Evolutionary conservation across 1,140 invertebrate species (phyloP).

Genomic region (Aphidius gifuensis): DNA sequence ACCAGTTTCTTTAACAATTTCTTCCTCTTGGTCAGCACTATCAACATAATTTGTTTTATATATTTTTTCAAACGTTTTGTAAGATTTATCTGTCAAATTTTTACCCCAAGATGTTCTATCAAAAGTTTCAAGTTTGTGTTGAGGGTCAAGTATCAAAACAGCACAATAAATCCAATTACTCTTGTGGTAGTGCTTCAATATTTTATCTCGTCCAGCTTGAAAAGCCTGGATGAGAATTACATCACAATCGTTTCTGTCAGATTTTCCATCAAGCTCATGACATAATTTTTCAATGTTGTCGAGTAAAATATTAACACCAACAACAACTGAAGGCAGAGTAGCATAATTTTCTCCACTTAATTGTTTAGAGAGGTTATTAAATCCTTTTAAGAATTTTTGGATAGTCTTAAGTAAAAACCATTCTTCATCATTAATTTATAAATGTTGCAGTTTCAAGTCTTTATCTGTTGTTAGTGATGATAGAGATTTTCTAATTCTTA

Average conservation of each 20-base stretch:
- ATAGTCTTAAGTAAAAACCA: neutral
- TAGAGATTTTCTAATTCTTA: slow-evolving; percentile 8
- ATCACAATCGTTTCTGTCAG: neutral
- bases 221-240: slow-evolving; percentile 19
- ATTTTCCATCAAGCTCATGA: neutral
- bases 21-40: no score
- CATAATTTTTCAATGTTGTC: slow-evolving; percentile 9
- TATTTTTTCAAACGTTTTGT: neutral
- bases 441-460: neutral
- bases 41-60: no score
- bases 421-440: neutral
- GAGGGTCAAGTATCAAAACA: slow-evolving; percentile 42
- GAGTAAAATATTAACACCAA: slow-evolving; percentile 41
- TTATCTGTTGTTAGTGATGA: neutral
- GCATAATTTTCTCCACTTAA: slow-evolving; percentile 42
- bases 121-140: slow-evolving; percentile 43
- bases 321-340: slow-evolving; percentile 36
- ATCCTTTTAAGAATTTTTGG: slow-evolving; percentile 33
- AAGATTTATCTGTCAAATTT: neutral
- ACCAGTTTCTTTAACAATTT: neutral
- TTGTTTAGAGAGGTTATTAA: slow-evolving; percentile 36
- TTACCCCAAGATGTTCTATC: slow-evolving; percentile 11
- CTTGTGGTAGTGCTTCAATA: slow-evolving; percentile 40
- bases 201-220: slow-evolving; percentile 42
- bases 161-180: slow-evolving; percentile 44